Evolutionary conservation across 2,113 vertebrate species (phyloP).

Genomic region (Cervus canadensis): DNA sequence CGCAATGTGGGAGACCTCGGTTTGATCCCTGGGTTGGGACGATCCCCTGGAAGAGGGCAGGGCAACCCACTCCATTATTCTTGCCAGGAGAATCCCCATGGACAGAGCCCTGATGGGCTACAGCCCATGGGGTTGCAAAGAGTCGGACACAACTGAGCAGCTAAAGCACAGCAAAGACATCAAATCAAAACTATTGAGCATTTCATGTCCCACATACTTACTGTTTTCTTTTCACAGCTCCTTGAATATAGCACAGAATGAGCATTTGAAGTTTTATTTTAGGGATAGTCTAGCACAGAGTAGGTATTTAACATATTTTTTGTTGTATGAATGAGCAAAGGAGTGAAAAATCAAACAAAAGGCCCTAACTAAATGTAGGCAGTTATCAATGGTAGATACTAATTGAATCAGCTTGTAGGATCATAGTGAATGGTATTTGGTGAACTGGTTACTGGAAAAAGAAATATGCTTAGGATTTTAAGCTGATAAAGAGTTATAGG

Average conservation of each 20-base stretch:
- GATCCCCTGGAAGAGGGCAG: neutral
- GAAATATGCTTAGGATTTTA: neutral
- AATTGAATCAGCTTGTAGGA: neutral
- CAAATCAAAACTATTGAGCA: neutral
- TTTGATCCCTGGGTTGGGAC: neutral
- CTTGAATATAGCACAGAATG: neutral
- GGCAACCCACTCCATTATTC: neutral
- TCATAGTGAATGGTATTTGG: neutral
- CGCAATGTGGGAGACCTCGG: neutral
- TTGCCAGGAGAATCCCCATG: neutral
- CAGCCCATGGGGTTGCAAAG: neutral
- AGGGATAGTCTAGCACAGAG: neutral
- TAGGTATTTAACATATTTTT: neutral
- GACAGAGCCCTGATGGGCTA: neutral
- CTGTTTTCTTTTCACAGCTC: neutral
- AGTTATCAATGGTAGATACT: neutral
- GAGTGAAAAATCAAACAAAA: neutral
- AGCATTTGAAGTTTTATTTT: constrained; percentile 17
- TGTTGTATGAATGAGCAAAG: neutral
- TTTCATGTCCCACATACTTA: neutral
- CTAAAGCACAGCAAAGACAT: neutral
- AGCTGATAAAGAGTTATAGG: neutral
- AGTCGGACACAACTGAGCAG: neutral
- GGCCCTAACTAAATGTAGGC: neutral
- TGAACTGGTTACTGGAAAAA: neutral